Evolutionary conservation across 2,113 vertebrate genomes (phyloP), one percentile per base, ranked within the genome.

Genomic region (Rhagologus leucostigma): DNA sequence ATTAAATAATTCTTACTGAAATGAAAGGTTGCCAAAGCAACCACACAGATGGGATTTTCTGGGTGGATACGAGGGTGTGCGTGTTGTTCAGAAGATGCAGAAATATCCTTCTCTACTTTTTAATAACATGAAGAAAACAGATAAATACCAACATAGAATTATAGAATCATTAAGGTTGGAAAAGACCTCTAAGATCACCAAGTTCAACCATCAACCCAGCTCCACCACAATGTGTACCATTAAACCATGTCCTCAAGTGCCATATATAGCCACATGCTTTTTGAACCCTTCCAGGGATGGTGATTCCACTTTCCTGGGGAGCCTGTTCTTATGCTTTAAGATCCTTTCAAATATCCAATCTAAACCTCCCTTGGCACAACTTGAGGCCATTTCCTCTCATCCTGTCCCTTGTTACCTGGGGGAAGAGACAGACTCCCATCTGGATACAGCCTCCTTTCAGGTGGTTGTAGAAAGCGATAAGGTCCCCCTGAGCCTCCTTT

Each of bases 1-100:
- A 47, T 33, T 84, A 94, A 95, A 35, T 96, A 80, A 93, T 93
- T 91, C 71, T 84, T 50, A 82, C 27, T 63, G 53, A 76, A 93
- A 90, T 70, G 15, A 88, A 79, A 68, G 9, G 30, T 35, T 83
- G 44, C 57, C 68, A 52, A 79, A 79, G 75, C 60, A 89, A 62
- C 10, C 32, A 41, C 41, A 35, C 24, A 37, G 33, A 44, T 52
- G 16, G 13, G 30, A 57, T n/a, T 87, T 80, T 74, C 42, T 7
- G 24, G 21, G 17, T 47, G 70, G 21, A 12, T 18, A 16, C n/a
- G 6, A 15, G 11, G 16, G 8, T 4, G 7, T 6, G 17, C 4
- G 1, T 16, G 16, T 4, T 71, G 50, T 67, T 71, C 33, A 82
- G 9, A 78, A 59, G 7, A 60, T 3, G 9, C 3, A 68, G 59